Conservation (phyloP, 2,113 vertebrate genomes). For the Hydropotes inermis region DNA sequence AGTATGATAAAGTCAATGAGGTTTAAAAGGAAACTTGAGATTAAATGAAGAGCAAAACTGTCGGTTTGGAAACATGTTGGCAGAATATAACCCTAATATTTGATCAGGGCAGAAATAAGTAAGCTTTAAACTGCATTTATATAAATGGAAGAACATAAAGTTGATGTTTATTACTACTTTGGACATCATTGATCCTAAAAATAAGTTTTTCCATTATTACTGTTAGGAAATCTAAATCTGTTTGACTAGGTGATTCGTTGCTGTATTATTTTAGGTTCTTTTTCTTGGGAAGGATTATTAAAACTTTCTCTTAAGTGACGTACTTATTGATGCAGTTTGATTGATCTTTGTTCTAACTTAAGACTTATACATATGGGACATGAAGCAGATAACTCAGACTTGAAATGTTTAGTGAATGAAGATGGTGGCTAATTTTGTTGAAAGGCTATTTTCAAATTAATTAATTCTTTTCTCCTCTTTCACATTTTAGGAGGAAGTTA, state of each 20-base stretch:
- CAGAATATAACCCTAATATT: background rate
- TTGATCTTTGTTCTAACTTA: background rate
- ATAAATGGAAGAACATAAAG: background rate
- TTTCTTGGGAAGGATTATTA: background rate
- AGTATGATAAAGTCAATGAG: background rate
- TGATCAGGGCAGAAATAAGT: background rate
- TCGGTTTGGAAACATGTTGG: background rate
- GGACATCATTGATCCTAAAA: background rate
- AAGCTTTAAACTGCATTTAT: background rate
- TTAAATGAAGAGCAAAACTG: conserved; percentile 10
- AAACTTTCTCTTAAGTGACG: background rate
- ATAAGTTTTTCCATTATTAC: background rate
- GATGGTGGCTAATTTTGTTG: background rate
- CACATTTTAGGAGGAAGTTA: conserved; percentile 84
- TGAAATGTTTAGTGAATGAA: background rate
- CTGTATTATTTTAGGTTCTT: background rate
- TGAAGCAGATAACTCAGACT: background rate
- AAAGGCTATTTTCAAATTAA: conserved; percentile 2
- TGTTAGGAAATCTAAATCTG: background rate
- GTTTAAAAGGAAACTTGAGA: background rate
- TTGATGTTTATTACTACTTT: background rate
- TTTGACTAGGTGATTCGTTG: background rate
- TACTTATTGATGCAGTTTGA: background rate
- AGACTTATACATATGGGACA: background rate
- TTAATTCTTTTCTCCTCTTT: background rate